Conservation (phyloP, 2,888 invertebrate genomes). For the Odontocolon sp. region DNA sequence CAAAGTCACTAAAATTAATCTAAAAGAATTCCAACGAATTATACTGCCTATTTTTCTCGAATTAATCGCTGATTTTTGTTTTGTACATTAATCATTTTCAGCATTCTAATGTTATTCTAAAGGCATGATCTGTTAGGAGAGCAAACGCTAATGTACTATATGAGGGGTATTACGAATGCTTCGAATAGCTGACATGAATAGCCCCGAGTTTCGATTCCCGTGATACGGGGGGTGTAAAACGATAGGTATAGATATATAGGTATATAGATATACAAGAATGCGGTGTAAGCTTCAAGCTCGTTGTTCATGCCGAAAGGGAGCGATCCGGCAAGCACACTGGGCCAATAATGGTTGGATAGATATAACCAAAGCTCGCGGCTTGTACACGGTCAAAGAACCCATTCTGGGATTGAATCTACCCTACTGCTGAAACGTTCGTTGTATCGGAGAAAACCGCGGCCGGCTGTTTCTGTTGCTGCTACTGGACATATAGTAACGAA, state of each 20-base stretch:
- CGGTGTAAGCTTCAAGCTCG: constrained; percentile 9
- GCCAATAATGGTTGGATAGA: constrained; percentile 17
- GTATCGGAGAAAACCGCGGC: constrained; percentile 26
- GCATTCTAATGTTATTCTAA: constrained; percentile 34
- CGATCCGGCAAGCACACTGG: constrained; percentile 3
- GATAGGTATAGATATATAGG: not conserved
- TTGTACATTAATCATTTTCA: too few relatives aligned
- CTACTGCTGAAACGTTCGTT: constrained; percentile 11
- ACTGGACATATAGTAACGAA: constrained; percentile 10
- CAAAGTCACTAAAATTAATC: not conserved
- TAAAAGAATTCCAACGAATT: not conserved
- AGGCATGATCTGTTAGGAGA: constrained; percentile 20
- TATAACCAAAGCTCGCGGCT: constrained; percentile 11
- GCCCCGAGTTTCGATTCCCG: constrained; percentile 40
- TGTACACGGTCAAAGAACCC: constrained; percentile 54
- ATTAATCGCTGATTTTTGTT: constrained; percentile 24
- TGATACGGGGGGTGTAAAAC: not conserved
- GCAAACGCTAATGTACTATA: constrained; percentile 42
- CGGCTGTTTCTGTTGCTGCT: not conserved
- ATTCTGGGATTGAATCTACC: constrained; percentile 54
- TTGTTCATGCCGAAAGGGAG: too few relatives aligned
- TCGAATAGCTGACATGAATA: constrained; percentile 41
- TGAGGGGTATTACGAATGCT: constrained; percentile 43
- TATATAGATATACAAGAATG: not conserved
- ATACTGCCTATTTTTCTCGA: constrained; percentile 21